Base-by-base conservation (phyloP, 1,140 invertebrate genomes). In the Dolichoris vasculosae region DNA sequence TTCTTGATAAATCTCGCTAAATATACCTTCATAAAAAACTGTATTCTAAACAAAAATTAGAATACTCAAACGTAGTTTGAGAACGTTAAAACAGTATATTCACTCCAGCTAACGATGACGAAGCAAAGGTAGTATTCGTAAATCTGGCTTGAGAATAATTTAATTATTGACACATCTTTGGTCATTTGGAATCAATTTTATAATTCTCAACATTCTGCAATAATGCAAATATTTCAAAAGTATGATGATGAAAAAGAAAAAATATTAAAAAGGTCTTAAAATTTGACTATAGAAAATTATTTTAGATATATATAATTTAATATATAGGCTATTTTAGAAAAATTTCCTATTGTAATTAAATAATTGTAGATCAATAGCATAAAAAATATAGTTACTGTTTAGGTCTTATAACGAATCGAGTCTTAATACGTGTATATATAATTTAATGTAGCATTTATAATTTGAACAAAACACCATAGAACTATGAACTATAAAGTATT, bases 321-420 rank as follows among this genome's bases (percentile, higher is more conserved):
- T n/a, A n/a, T n/a, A n/a, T n/a, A n/a, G n/a, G n/a, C 43, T 46
- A 46, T 51, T n/a, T 63, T 63, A n/a, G 26, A 30, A 63, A 63
- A 63, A 63, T 63, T 63, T 63, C 4, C n/a, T n/a, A 63, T 63
- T 63, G 30, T n/a, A 63, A 63, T 59, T 63, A 63, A n/a, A 63
- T 63, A 63, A 30, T 30, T 30, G 26, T 13, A 26, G 11, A n/a
- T n/a, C 30, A n/a, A 6, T n/a, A 63, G 30, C 30, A 3, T n/a
- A 7, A 63, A n/a, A 2, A 51, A 51, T 51, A 17, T 9, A 51
- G 15, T 2, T 17, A 51, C 48, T 7, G 48, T 17, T 51, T 51
- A 15, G 48, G 20, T 51, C 48, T 2, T 17, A 17, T 51, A n/a
- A n/a, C 13, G 0, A 63, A 63, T 26, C 30, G n/a, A 3, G n/a